Base-by-base conservation (phyloP, 2,113 vertebrate genomes). In the Scophthalmus maximus region DNA sequence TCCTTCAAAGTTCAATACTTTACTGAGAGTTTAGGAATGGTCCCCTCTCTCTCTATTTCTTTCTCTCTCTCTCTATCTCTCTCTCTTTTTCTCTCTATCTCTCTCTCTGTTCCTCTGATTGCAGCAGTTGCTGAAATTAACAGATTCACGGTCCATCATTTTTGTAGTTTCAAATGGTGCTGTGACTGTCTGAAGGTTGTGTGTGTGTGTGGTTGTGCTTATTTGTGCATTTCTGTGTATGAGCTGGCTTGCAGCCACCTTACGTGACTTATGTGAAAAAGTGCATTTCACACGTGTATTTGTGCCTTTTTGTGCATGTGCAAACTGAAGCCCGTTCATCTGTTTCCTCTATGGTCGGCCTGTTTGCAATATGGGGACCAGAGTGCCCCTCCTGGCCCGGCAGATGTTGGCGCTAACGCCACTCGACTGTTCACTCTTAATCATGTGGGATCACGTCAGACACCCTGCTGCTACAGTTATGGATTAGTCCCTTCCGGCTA, bases 401-500 rank as follows among this genome's bases (percentile, higher is more conserved):
- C 85, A 87, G 80, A 88, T 88, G 82, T 87, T 70, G 79, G 76
- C 4, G 72, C 70, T 64, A 79, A 72, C 58, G 58, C 49, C n/a
- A 32, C 78, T 74, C 42, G 18, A 82, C 81, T 83, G 84, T 87
- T 84, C 61, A 44, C 67, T 79, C 81, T 88, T 86, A 82, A 89
- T 88, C 81, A 80, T 70, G 73, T 14, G 50, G 61, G 80, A 72
- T 57, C 72, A 55, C 57, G 74, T 84, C 78, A 83, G 78, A 83
- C 68, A n/a, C 77, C 78, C 66, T 53, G 81, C 81, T 76, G 75
- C 75, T 71, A 78, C 83, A 63, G 85, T 82, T 85, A 89, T 88
- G 79, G 89, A 90, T 90, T 90, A 76, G 82, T 83, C 81, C 88
- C 71, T 84, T 85, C 73, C 78, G 82, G 71, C 79, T 83, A 91